Percentiles rank a stretch among this genome's conserved stretches.
These are phyloP conservation scores for Eupleurogrammus muticus DNA, from an alignment of 2,797 vertebrate species.

Conservation along the genomic window DNA sequence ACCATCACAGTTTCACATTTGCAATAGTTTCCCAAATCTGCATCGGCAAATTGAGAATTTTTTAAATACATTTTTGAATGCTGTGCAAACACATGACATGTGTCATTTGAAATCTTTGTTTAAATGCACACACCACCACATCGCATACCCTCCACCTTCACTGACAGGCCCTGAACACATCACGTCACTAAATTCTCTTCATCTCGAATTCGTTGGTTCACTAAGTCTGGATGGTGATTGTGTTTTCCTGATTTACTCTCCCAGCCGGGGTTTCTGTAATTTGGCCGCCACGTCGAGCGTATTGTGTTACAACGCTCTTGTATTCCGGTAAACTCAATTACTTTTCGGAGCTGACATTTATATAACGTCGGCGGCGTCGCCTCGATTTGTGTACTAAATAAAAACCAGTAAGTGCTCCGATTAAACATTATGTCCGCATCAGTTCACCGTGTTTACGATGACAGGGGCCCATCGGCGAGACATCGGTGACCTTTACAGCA, in stretches of 20 bases:
- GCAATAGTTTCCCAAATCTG: too few relatives aligned
- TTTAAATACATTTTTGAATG: background rate
- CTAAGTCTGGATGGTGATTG: background rate
- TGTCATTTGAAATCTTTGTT: background rate
- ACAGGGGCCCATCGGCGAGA: conserved; percentile 21
- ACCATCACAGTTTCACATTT: too few relatives aligned
- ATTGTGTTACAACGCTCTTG: conserved; percentile 16
- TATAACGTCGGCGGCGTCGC: conserved; percentile 28
- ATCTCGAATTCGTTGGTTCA: background rate
- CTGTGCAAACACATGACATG: background rate
- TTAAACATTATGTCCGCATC: conserved; percentile 31
- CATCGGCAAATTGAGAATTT: too few relatives aligned
- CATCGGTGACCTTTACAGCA: conserved; percentile 57
- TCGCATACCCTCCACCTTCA: background rate
- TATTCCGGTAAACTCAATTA: conserved; percentile 33
- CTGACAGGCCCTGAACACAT: background rate
- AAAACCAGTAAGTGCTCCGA: conserved; percentile 12
- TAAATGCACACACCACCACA: background rate
- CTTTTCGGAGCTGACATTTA: conserved; percentile 40
- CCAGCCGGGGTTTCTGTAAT: background rate
- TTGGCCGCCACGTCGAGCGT: background rate
- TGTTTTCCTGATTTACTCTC: background rate
- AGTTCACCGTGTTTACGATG: conserved; percentile 40
- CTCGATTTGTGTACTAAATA: background rate
- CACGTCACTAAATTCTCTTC: background rate